Evolutionary conservation across 2,113 vertebrate genomes (phyloP).

Genomic region (Burhinus bistriatus): DNA sequence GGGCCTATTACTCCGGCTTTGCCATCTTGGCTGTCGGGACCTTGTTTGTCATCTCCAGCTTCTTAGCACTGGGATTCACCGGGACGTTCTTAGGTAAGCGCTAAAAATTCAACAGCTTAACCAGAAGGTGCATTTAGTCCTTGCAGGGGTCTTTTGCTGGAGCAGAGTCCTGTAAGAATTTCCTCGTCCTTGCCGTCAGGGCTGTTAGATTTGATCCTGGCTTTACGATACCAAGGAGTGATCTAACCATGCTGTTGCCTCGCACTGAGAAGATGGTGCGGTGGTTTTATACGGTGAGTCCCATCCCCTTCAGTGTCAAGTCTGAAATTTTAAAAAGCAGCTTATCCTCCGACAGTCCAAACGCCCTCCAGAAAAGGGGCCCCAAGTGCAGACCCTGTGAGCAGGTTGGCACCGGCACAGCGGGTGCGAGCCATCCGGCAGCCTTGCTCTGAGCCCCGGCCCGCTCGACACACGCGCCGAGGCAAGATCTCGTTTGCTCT

Average conservation of each 20-base stretch:
- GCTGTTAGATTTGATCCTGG: not conserved
- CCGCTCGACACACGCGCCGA: not conserved
- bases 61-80: constrained; percentile 87
- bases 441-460: not conserved
- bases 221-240: not conserved
- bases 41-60: constrained; percentile 89
- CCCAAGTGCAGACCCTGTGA: not conserved
- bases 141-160: not conserved
- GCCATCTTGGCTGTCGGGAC: constrained; percentile 74
- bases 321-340: not conserved
- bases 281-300: not conserved
- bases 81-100: constrained; percentile 93
- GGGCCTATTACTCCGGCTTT: constrained; percentile 73
- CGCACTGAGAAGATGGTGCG: rapidly evolving
- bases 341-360: not conserved
- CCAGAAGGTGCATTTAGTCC: not conserved
- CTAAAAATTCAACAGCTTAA: not conserved
- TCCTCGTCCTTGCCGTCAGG: not conserved
- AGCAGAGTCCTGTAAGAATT: not conserved
- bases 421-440: not conserved
- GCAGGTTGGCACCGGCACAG: not conserved
- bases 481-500: not conserved
- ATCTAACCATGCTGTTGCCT: not conserved
- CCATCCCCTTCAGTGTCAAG: not conserved
- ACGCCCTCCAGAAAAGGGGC: not conserved